Percentiles rank a stretch among this genome's conserved stretches.
These are phyloP conservation scores for Pristionchus japonicus DNA, from an alignment of 2,888 invertebrate genomes.

Conservation along the genomic window DNA sequence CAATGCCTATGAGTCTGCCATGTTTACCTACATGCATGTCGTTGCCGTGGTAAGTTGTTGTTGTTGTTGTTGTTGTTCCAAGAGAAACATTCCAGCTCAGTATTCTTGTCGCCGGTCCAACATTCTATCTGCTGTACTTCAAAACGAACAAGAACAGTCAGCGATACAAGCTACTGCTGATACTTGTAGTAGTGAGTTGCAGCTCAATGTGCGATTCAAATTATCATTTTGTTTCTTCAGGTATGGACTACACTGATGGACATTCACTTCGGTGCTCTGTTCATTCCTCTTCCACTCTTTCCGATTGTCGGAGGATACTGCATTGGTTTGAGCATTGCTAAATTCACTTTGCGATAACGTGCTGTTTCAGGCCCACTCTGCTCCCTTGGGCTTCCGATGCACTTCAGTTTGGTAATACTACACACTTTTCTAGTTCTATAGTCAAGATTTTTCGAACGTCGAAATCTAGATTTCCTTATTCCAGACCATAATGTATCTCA, in stretches of 20 bases:
- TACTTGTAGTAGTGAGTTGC: background rate
- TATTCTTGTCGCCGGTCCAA: background rate
- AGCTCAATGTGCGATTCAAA: no score
- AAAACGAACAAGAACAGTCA: constrained; percentile 5
- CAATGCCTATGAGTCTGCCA: background rate
- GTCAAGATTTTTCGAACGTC: no score
- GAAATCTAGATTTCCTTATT: background rate
- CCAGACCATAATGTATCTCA: background rate
- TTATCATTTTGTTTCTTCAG: no score
- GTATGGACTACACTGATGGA: background rate
- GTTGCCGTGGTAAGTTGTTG: background rate
- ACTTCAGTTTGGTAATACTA: background rate
- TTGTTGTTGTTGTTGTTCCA: background rate
- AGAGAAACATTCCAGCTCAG: background rate
- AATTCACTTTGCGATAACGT: background rate
- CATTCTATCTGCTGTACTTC: background rate
- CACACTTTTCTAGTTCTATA: background rate
- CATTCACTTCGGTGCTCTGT: constrained; percentile 4
- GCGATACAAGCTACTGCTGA: background rate
- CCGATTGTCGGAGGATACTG: background rate
- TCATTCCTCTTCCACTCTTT: constrained; percentile 1
- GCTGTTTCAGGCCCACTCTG: background rate
- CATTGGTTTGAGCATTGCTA: background rate
- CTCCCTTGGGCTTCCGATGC: background rate
- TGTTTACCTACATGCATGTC: background rate